phyloP scores from a whole-genome alignment of 2,888 invertebrate genomes.

The Amiota communis region DNA sequence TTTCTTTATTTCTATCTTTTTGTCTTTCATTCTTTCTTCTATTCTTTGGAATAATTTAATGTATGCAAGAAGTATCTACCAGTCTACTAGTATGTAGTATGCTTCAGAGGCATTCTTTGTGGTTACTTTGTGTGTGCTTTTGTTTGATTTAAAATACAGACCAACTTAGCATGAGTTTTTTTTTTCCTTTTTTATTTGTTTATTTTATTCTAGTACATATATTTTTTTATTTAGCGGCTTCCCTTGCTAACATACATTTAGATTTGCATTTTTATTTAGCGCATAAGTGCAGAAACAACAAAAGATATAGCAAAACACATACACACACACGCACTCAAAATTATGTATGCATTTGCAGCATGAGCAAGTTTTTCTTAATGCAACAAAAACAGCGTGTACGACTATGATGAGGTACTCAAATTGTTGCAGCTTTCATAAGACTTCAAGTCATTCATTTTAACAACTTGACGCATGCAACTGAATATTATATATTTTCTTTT shows the following conservation, averaged over 20 bases:
- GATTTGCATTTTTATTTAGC: slow-evolving; percentile 67
- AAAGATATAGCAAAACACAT: slow-evolving; percentile 51
- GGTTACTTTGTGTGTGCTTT: slow-evolving; percentile 23
- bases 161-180: too few species aligned
- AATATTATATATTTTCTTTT: background rate
- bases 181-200: too few species aligned
- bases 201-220: too few species aligned
- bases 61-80: slow-evolving; percentile 13
- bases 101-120: slow-evolving; percentile 16
- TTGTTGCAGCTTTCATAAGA: slow-evolving; percentile 8
- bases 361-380: background rate
- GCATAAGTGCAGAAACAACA: slow-evolving; percentile 56
- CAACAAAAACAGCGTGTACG: background rate
- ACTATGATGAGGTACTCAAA: slow-evolving; percentile 2
- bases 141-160: slow-evolving; percentile 23
- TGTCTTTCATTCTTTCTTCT: too few species aligned
- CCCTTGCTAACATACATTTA: slow-evolving; percentile 53
- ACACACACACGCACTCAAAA: slow-evolving; percentile 27
- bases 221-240: background rate
- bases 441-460: background rate
- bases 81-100: background rate
- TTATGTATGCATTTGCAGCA: background rate
- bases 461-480: slow-evolving; percentile 1
- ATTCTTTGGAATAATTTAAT: slow-evolving; percentile 14
- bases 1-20: background rate